Evolutionary conservation across 2,797 vertebrate species (phyloP), one percentile per base, ranked within the genome.

Genomic region (Odontamblyopus rebecca): DNA sequence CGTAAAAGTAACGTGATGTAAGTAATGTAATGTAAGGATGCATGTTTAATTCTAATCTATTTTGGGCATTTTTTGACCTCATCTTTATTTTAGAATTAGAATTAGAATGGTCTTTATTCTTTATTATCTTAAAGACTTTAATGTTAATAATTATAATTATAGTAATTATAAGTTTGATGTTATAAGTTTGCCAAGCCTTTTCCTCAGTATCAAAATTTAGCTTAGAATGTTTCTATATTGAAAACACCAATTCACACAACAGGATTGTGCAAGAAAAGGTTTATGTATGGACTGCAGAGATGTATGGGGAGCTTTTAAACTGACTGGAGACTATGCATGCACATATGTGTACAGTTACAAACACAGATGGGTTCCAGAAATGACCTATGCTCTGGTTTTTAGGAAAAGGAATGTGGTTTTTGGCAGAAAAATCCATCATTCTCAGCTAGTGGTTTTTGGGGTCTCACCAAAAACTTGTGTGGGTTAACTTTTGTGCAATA

Each of bases 391-490:
- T 79, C 61, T 23, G 3, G 44, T 32, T 78, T 68, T 67, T 5
- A 41, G 61, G 73, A 51, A 50, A 76, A 65, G 79, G 65, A 70
- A 63, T 16, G 23, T 9, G 48, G 32, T 57, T 8, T 63, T 59
- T 78, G 73, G 71, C 69, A 74, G 57, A 9, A 35, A 6, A 70
- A 75, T 79, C 60, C 0, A 54, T 72, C 32, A 69, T 61, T 71
- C 65, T 77, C 70, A 78, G 0, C 15, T 4, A 68, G 48, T 61
- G 70, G 69, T 68, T 73, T 82, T 72, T 35, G 12, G 44, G 3
- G 12, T 30, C 9, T 72, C 27, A 60, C 57, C 27, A 29, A 60
- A 59, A 30, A 15, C 26, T 5, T 29, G 27, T 16, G 8, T 59
- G 27, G 11, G 11, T 13, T 44, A 12, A 44, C 41, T 4, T 44